Evolutionary conservation across 2,113 vertebrate genomes (phyloP).

Genomic region (Phalacrocorax carbo): DNA sequence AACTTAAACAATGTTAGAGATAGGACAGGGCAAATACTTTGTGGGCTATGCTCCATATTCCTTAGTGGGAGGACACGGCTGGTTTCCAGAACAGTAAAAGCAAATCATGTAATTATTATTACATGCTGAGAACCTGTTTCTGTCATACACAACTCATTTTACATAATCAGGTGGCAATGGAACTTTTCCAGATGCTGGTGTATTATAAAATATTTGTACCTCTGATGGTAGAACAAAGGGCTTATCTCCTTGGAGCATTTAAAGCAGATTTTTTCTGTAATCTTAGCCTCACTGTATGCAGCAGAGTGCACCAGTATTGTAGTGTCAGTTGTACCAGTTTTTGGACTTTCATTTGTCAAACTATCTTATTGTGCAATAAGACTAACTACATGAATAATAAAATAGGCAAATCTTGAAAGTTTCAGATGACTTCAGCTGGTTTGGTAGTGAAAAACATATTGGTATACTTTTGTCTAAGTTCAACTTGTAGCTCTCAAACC

Average conservation of each 20-base stretch:
- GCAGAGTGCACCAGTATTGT: background rate
- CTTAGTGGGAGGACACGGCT: background rate
- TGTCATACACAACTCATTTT: background rate
- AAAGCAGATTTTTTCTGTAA: slow-evolving; percentile 30
- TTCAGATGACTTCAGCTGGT: background rate
- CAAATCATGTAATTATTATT: background rate
- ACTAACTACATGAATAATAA: slow-evolving; percentile 5
- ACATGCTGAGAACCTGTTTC: background rate
- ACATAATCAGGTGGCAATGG: background rate
- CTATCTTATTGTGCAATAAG: slow-evolving; percentile 63
- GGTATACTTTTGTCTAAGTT: background rate
- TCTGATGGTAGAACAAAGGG: background rate
- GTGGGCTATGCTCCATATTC: background rate
- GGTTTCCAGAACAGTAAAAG: background rate
- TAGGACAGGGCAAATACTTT: background rate
- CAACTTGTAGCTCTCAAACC: background rate
- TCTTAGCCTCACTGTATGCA: background rate
- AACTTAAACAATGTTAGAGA: background rate
- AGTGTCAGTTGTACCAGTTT: background rate
- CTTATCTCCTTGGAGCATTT: background rate
- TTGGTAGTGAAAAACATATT: background rate
- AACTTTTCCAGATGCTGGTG: background rate
- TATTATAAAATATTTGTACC: background rate
- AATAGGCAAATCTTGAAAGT: background rate
- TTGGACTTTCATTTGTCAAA: slow-evolving; percentile 2